Conservation (phyloP, 2,888 invertebrate species). For the Cephonodes hylas region DNA sequence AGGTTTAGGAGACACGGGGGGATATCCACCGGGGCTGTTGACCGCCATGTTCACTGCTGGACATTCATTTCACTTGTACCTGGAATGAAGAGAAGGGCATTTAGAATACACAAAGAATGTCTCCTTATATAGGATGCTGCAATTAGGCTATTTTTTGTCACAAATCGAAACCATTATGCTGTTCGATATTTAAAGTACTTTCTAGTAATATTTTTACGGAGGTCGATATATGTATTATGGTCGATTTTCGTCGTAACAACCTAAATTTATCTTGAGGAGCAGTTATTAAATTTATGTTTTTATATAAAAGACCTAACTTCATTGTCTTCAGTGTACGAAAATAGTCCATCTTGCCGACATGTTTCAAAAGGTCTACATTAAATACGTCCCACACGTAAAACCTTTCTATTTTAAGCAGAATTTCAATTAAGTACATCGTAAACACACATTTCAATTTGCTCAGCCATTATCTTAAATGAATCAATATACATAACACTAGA, state of each 20-base stretch:
- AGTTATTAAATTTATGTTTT: not conserved
- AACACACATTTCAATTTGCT: not conserved
- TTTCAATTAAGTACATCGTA: not conserved
- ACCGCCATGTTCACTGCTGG: conserved; percentile 74
- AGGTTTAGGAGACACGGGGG: conserved; percentile 79
- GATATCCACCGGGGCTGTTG: conserved; percentile 81
- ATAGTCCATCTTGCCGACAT: not conserved
- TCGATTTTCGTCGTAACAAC: too few species aligned
- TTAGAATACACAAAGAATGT: not conserved
- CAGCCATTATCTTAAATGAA: too few species aligned
- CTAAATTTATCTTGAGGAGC: too few species aligned
- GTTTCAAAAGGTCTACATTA: not conserved
- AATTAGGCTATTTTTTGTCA: too few species aligned
- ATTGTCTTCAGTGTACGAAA: not conserved
- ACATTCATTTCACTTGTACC: conserved; percentile 56
- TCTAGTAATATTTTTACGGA: too few species aligned
- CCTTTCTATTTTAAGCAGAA: not conserved
- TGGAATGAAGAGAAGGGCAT: conserved; percentile 48
- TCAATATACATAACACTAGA: too few species aligned
- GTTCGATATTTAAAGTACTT: too few species aligned
- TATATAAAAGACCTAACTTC: not conserved
- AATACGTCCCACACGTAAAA: not conserved
- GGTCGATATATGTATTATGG: too few species aligned
- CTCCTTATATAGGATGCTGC: too few species aligned
- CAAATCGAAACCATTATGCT: too few species aligned